Conservation (phyloP, 2,888 invertebrate species). For the Drosophila fulvimacula region DNA sequence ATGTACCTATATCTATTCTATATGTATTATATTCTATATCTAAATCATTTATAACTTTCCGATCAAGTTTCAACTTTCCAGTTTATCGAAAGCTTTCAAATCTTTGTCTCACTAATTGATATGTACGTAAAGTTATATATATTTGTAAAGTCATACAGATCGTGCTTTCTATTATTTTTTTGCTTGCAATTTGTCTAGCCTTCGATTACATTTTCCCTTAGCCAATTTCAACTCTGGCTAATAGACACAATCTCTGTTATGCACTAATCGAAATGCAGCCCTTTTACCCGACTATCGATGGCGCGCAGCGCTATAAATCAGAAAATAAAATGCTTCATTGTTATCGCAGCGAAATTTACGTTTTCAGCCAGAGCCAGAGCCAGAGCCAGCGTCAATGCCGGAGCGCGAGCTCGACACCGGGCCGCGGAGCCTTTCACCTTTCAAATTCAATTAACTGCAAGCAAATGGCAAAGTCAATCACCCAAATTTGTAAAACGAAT, state of each 20-base stretch:
- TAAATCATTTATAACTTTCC: background rate
- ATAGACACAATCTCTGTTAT: slow-evolving; percentile 43
- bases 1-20: background rate
- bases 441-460: slow-evolving; percentile 79
- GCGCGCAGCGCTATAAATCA: slow-evolving; percentile 62
- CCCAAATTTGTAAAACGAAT: slow-evolving; percentile 74
- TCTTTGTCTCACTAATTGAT: slow-evolving; percentile 8
- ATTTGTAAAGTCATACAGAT: background rate
- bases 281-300: slow-evolving; percentile 51
- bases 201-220: slow-evolving; percentile 19
- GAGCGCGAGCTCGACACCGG: background rate
- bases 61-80: too few relatives aligned
- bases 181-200: slow-evolving; percentile 40
- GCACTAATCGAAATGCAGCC: slow-evolving; percentile 61
- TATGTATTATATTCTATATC: background rate
- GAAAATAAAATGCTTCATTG: slow-evolving; percentile 70
- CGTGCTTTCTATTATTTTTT: slow-evolving; percentile 8
- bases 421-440: slow-evolving; percentile 71
- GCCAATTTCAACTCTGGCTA: background rate
- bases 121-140: background rate
- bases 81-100: background rate
- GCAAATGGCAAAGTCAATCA: slow-evolving; percentile 74
- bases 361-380: slow-evolving; percentile 19
- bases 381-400: background rate
- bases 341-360: slow-evolving; percentile 62